Evolutionary conservation across 2,113 vertebrate genomes (phyloP).

Genomic region (Ranitomeya variabilis): DNA sequence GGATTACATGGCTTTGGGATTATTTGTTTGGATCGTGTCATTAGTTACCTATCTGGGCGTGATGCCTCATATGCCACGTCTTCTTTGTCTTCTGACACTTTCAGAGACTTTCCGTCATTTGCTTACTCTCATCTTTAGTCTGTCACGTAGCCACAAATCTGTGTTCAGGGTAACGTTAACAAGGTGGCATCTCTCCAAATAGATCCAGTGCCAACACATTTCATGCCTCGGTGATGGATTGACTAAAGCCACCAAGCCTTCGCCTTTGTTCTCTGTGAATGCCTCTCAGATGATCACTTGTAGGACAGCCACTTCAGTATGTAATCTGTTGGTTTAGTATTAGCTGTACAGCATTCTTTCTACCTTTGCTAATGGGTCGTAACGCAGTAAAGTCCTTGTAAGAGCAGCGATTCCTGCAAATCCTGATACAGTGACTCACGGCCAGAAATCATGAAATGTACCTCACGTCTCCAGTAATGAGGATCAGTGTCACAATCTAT

Average conservation of each 20-base stretch:
- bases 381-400: background rate
- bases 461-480: background rate
- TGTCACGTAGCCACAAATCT: constrained; percentile 39
- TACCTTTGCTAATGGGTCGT: background rate
- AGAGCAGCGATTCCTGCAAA: background rate
- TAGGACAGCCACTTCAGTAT: constrained; percentile 20
- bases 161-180: constrained; percentile 17
- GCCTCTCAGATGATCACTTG: constrained; percentile 46
- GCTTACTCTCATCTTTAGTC: constrained; percentile 12
- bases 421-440: background rate
- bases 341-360: background rate
- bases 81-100: constrained; percentile 56
- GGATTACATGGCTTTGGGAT: background rate
- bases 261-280: constrained; percentile 35
- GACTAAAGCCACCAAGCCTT: constrained; percentile 19
- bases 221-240: background rate
- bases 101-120: constrained; percentile 54
- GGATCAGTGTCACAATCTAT: no score
- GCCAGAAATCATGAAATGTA: background rate
- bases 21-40: constrained; percentile 29
- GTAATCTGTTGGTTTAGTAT: constrained; percentile 47
- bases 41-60: constrained; percentile 30
- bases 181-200: constrained; percentile 35
- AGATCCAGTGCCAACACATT: background rate
- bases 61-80: background rate